Conservation (phyloP, 2,113 vertebrate species). For the Ciconia stormi region DNA sequence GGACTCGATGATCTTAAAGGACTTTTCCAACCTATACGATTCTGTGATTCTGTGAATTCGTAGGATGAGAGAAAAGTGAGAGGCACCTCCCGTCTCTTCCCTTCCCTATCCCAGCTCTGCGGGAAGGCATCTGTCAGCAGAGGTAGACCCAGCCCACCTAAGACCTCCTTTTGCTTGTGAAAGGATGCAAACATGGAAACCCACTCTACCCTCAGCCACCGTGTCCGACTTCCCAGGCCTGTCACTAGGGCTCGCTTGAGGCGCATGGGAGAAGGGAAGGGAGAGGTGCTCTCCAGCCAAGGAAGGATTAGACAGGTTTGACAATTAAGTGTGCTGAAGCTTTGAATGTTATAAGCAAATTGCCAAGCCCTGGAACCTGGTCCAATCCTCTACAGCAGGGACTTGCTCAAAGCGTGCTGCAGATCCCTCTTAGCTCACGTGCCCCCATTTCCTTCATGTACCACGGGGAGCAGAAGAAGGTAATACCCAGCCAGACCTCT, state of each 20-base stretch:
- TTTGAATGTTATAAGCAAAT: neutral
- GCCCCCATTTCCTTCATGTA: neutral
- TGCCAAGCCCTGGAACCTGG: neutral
- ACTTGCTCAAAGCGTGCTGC: neutral
- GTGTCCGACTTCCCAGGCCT: fast-evolving
- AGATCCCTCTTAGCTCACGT: neutral
- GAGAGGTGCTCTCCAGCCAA: neutral
- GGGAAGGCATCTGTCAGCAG: neutral
- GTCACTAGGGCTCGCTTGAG: neutral
- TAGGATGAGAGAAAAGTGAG: neutral
- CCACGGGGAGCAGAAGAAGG: fast-evolving
- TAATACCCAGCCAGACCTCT: neutral
- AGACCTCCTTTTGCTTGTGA: neutral
- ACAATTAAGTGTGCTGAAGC: neutral
- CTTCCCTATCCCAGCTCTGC: no score
- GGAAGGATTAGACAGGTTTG: neutral
- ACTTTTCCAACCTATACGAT: no score
- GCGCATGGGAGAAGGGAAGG: neutral
- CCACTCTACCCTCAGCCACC: neutral
- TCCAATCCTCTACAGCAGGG: neutral
- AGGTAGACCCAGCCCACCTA: no score
- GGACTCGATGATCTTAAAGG: no score
- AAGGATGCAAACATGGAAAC: neutral
- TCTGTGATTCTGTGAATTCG: no score
- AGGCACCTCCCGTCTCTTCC: neutral